A percentile compares a stretch with the other conserved stretches of the same genome.
Evolutionary conservation across 2,797 vertebrate genomes (phyloP).

Genomic region (Tolypeutes matacus): DNA sequence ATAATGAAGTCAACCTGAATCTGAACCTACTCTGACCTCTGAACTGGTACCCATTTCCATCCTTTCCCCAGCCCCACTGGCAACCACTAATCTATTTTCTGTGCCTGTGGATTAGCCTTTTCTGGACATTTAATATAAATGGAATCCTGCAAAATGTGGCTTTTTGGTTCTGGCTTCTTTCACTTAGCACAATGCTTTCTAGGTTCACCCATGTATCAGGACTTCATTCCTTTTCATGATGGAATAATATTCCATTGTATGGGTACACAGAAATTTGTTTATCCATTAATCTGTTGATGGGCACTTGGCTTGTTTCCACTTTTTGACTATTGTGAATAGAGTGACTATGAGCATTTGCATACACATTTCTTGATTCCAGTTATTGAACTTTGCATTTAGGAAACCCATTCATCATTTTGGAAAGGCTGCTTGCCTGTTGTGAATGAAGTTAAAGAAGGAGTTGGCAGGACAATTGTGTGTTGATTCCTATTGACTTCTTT

Average conservation of each 20-base stretch:
- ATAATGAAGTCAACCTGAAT: conserved; percentile 3
- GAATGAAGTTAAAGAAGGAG: conserved; percentile 60
- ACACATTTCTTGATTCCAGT: not conserved
- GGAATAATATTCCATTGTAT: conserved; percentile 9
- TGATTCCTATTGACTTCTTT: conserved; percentile 66
- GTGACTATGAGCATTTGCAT: not conserved
- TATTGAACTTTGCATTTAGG: conserved; percentile 51
- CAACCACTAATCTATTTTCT: no score
- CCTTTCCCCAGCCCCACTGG: no score
- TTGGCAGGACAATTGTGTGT: not conserved
- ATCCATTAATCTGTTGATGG: no score
- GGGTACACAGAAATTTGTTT: no score
- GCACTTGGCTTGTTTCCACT: no score
- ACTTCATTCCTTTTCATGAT: not conserved
- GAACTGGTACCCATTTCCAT: not conserved
- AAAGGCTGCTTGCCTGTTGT: conserved; percentile 30
- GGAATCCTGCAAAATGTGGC: not conserved
- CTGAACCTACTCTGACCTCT: not conserved
- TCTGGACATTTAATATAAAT: no score
- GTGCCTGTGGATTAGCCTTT: no score
- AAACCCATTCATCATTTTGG: conserved; percentile 49
- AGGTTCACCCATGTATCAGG: not conserved
- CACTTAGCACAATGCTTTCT: not conserved
- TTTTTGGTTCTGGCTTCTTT: conserved; percentile 23
- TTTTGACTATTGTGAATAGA: no score